A percentile compares a stretch with the other conserved stretches of the same genome.
These are phyloP conservation scores for Eufriesea mexicana DNA, from an alignment of 1,140 invertebrate genomes.

Conservation along the genomic window DNA sequence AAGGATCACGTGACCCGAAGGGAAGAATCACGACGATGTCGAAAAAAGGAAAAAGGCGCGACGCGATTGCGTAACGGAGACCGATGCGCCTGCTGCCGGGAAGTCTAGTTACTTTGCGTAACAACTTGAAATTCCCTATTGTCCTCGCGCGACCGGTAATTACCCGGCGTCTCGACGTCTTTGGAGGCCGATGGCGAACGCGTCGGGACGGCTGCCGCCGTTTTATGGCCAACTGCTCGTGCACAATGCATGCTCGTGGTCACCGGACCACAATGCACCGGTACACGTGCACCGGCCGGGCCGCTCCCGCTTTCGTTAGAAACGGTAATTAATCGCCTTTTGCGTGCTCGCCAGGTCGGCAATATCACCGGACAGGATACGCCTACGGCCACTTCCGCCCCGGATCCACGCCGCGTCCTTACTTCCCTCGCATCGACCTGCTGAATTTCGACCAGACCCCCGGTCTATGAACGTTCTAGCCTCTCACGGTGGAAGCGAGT, in stretches of 20 bases:
- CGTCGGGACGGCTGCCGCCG: neutral
- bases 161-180: slow-evolving; percentile 31
- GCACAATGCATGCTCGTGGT: slow-evolving; percentile 18
- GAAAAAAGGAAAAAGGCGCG: neutral
- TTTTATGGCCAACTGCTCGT: slow-evolving; percentile 30
- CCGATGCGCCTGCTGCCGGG: neutral
- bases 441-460: no score
- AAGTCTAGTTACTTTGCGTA: slow-evolving; percentile 24
- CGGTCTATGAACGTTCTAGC: no score
- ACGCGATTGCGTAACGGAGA: neutral
- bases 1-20: neutral
- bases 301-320: neutral
- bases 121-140: slow-evolving; percentile 39
- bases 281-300: no score
- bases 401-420: no score
- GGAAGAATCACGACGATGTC: neutral
- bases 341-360: slow-evolving; percentile 20
- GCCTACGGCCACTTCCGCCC: neutral
- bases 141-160: slow-evolving; percentile 26
- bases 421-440: no score
- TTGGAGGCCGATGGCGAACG: neutral
- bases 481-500: no score
- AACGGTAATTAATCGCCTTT: slow-evolving; percentile 39
- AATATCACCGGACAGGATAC: neutral
- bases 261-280: slow-evolving; percentile 19